phyloP scores from a whole-genome alignment of 2,888 invertebrate genomes.

The Lamellibrachia columna region DNA sequence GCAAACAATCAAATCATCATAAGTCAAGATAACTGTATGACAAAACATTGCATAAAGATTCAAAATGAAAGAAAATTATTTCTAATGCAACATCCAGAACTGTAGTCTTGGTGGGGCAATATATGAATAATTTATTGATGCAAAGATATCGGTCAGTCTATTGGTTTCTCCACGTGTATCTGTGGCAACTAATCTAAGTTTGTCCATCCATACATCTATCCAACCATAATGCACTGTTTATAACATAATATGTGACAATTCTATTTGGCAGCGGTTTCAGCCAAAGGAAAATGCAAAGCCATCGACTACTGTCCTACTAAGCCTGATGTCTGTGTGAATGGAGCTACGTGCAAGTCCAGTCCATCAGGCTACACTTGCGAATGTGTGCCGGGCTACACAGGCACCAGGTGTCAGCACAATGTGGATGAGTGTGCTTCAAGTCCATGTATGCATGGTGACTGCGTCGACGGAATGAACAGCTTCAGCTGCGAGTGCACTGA shows the following conservation, averaged over 20 bases:
- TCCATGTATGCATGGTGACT: constrained; percentile 91
- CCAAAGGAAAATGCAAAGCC: background rate
- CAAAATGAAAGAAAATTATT: background rate
- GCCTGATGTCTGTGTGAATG: background rate
- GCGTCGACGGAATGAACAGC: constrained; percentile 35
- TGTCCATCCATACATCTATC: background rate
- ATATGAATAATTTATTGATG: background rate
- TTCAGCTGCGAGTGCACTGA: constrained; percentile 43
- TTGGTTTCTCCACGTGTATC: background rate
- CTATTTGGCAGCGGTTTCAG: background rate
- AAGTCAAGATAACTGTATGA: background rate
- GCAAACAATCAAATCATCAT: background rate
- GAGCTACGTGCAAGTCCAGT: background rate
- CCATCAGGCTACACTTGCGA: constrained; percentile 38
- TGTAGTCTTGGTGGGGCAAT: background rate
- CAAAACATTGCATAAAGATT: background rate
- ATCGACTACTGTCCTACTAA: background rate
- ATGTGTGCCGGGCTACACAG: constrained; percentile 49
- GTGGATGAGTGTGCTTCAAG: constrained; percentile 91
- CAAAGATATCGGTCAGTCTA: background rate
- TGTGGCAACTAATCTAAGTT: background rate
- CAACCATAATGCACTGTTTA: background rate
- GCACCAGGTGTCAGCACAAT: constrained; percentile 68
- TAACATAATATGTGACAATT: background rate
- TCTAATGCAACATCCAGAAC: background rate